Conservation (phyloP, 2,113 vertebrate genomes). For the Periophthalmodon schlosseri region DNA sequence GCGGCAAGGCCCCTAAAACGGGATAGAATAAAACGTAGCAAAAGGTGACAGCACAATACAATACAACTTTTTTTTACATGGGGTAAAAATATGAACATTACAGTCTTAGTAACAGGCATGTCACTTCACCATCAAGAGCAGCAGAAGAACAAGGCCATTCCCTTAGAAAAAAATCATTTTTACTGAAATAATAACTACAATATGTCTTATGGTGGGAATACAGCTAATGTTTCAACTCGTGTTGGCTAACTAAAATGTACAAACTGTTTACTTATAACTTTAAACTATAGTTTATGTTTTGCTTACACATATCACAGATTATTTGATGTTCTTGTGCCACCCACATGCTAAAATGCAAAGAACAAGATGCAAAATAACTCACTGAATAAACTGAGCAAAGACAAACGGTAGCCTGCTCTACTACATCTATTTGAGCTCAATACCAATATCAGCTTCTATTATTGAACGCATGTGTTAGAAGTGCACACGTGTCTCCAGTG, state of each 20-base stretch:
- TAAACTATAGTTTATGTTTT: background rate
- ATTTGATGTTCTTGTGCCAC: conserved; percentile 11
- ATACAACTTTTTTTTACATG: background rate
- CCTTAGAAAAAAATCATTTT: background rate
- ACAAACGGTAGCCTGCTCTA: background rate
- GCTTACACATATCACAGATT: background rate
- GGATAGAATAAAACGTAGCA: conserved; percentile 19
- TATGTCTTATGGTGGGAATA: background rate
- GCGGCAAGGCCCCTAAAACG: conserved; percentile 3
- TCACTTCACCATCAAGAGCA: background rate
- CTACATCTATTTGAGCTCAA: background rate
- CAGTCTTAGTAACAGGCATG: background rate
- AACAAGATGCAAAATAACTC: conserved; percentile 41
- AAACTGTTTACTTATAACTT: background rate
- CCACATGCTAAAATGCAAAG: conserved; percentile 40
- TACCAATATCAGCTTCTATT: background rate
- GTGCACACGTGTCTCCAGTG: background rate
- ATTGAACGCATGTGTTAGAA: background rate
- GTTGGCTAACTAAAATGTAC: background rate
- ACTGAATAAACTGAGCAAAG: conserved; percentile 4
- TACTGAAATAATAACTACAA: background rate
- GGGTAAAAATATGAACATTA: background rate
- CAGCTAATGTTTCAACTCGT: background rate
- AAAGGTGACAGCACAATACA: background rate
- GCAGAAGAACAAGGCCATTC: too few relatives aligned